These are phyloP conservation scores for Catocala nupta DNA, from an alignment of 2,888 invertebrate genomes.

Conservation along the genomic window DNA sequence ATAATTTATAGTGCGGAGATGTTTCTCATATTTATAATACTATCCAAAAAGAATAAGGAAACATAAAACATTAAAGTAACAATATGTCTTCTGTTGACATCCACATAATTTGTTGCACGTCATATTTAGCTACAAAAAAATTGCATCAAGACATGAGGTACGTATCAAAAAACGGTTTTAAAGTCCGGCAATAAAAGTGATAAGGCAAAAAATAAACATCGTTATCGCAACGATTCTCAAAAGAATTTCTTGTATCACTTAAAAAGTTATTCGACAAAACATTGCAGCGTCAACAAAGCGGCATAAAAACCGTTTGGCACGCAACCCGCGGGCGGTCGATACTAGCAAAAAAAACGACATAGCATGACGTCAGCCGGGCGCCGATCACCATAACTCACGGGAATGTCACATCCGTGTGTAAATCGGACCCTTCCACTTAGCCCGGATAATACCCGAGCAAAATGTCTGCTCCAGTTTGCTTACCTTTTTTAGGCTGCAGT, in stretches of 20 bases:
- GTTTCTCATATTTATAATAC: no score
- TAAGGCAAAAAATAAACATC: neutral
- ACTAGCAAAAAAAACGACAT: conserved; percentile 34
- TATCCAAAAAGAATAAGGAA: no score
- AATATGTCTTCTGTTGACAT: no score
- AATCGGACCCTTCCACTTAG: conserved; percentile 49
- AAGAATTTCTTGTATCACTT: no score
- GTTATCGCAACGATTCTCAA: neutral
- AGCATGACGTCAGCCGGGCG: conserved; percentile 43
- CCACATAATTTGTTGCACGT: no score
- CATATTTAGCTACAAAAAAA: no score
- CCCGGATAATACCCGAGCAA: conserved; percentile 43
- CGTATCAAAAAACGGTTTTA: no score
- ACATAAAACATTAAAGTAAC: no score
- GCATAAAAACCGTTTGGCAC: conserved; percentile 26
- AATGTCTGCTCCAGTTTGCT: conserved; percentile 33
- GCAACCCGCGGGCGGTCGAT: conserved; percentile 33
- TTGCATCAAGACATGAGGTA: no score
- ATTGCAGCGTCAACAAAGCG: conserved; percentile 22
- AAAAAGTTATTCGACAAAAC: conserved; percentile 2
- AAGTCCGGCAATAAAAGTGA: no score
- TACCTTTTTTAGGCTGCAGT: conserved; percentile 7
- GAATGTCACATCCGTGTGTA: conserved; percentile 48
- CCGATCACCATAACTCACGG: conserved; percentile 51
- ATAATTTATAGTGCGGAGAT: no score